Conservation (phyloP, 2,113 vertebrate genomes). For the Lepisosteus oculatus region DNA sequence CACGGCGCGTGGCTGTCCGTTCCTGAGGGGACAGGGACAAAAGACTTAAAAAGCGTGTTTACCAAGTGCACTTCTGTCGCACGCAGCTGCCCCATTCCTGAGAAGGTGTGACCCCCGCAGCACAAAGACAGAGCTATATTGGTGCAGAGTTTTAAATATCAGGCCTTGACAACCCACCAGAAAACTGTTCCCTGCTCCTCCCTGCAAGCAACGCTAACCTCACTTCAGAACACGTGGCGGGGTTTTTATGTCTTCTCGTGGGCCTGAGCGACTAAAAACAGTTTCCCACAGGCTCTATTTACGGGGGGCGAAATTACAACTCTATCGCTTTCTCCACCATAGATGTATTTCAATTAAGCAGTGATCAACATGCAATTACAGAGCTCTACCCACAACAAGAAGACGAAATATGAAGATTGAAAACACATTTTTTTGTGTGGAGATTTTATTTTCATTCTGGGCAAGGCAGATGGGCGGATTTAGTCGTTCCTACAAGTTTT, state of each 20-base stretch:
- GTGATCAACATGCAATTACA: constrained; percentile 26
- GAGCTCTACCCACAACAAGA: background rate
- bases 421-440: constrained; percentile 11
- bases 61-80: too few species aligned
- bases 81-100: too few species aligned
- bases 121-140: background rate
- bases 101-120: background rate
- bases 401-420: constrained; percentile 7
- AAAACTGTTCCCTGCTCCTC: background rate
- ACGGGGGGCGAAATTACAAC: constrained; percentile 37
- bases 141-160: background rate
- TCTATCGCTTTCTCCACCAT: constrained; percentile 16
- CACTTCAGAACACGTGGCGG: constrained; percentile 16
- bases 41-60: too few species aligned
- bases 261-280: constrained; percentile 41
- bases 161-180: background rate
- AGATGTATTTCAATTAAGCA: constrained; percentile 30
- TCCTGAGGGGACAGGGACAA: too few species aligned
- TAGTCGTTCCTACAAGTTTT: background rate
- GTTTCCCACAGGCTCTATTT: constrained; percentile 29
- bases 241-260: constrained; percentile 22
- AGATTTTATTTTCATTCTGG: constrained; percentile 17
- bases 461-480: constrained; percentile 5
- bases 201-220: background rate
- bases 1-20: too few species aligned